Evolutionary conservation across 2,888 invertebrate genomes (phyloP), one percentile per base, ranked within the genome.

Genomic region (Cephus rjabovi): DNA sequence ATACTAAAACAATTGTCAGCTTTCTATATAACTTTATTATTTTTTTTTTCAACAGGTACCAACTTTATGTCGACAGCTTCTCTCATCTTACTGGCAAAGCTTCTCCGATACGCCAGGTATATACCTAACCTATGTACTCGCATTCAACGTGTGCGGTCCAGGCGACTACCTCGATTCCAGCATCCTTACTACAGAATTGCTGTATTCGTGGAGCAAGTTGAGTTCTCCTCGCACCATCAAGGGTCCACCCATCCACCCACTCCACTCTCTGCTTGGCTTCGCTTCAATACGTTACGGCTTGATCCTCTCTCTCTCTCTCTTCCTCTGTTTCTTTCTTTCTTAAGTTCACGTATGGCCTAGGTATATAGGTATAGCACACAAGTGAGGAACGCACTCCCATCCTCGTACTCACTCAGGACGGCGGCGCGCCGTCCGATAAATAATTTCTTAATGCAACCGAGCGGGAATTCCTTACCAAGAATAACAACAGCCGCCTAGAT

Each of bases 391-490:
- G 33, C 71, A 71, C 71, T 71, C 71, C 71, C 33, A 33, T 31
- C 33, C 71, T 31, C 71, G 71, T 34, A 34, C 71, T 34, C 71
- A 71, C 71, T 34, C 33, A 71, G 71, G 56, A 56, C 56, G 23
- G 56, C 56, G 56, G 56, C 56, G 71, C 71, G 71, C 31, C 34
- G 33, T 31, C 71, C 71, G 71, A 71, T 71, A 71, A 71, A 71
- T 71, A 71, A 71, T 71, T 71, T 71, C 71, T 71, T 71, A 71
- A 71, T 71, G 71, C 71, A 71, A 71, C 71, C 71, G 71, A 71
- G 71, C 71, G 31, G 71, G 71, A 71, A 71, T 71, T 34, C 71
- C 71, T 71, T 71, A 33, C 71, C 71, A 71, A 71, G 71, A 71
- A 71, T 71, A 71, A 71, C 71, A 71, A 71, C 71, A 71, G 71